phyloP scores from a whole-genome alignment of 2,888 invertebrate species.

The Rambutsinella grinnellia region DNA sequence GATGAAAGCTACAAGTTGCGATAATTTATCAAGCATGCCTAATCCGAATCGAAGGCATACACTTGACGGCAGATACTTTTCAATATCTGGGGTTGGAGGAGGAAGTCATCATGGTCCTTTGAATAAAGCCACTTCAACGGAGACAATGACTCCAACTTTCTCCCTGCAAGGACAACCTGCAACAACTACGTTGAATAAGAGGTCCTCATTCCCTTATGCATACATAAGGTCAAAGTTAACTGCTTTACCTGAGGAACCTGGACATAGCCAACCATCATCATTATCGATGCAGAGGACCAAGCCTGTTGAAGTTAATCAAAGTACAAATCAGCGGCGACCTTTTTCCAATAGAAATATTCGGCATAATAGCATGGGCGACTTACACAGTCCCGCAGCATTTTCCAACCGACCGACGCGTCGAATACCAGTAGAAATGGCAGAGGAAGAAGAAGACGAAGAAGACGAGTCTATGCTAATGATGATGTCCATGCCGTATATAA shows the following conservation, averaged over 20 bases:
- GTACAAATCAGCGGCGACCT: constrained; percentile 8
- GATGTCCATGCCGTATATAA: not conserved
- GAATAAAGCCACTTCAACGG: constrained; percentile 31
- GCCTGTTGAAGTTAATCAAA: not conserved
- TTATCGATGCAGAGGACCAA: not conserved
- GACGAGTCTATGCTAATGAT: not conserved
- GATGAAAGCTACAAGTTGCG: constrained; percentile 62
- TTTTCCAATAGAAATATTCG: constrained; percentile 46
- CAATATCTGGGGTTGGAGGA: not conserved
- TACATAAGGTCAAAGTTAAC: constrained; percentile 67
- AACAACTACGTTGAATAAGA: constrained; percentile 25
- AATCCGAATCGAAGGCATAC: constrained; percentile 8
- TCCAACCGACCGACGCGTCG: not conserved
- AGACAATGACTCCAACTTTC: constrained; percentile 14
- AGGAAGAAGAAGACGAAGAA: constrained; percentile 1
- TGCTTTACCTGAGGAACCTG: constrained; percentile 66
- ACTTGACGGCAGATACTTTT: not conserved
- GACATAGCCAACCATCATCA: not conserved
- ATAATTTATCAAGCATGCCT: constrained; percentile 54
- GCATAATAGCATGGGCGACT: constrained; percentile 65
- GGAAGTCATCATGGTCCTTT: not conserved
- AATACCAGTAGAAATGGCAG: not conserved
- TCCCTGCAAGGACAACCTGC: not conserved
- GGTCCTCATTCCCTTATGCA: constrained; percentile 66
- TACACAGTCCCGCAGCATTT: constrained; percentile 26